Evolutionary conservation across 2,797 vertebrate genomes (phyloP).

Genomic region (Pteronotus mesoamericanus): DNA sequence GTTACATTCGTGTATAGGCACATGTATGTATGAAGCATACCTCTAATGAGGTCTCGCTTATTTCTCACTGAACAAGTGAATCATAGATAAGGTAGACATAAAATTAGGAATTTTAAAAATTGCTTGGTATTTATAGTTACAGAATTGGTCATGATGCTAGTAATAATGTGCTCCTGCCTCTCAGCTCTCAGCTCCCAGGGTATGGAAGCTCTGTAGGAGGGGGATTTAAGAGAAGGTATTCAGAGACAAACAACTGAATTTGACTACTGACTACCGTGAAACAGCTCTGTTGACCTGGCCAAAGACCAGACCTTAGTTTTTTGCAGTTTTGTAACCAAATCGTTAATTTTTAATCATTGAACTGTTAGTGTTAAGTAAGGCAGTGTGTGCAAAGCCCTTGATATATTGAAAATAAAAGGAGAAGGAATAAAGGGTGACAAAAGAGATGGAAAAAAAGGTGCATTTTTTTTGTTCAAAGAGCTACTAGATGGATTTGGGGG

Average conservation of each 20-base stretch:
- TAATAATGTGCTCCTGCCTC: not conserved
- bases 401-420: not conserved
- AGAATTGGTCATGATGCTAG: not conserved
- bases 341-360: not conserved
- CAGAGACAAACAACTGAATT: not conserved
- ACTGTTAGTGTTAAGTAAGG: not conserved
- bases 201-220: not conserved
- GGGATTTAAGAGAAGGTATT: not conserved
- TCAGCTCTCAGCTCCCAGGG: not conserved
- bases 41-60: not conserved
- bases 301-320: not conserved
- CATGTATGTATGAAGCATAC: not conserved
- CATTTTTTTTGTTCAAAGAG: not conserved
- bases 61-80: not conserved
- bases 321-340: not conserved
- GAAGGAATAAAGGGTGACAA: not conserved
- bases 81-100: not conserved
- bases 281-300: not conserved
- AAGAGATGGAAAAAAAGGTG: not conserved
- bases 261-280: not conserved
- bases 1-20: not conserved
- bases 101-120: not conserved
- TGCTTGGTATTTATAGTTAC: not conserved
- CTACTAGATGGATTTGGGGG: not conserved
- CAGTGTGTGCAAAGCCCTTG: not conserved